Conservation (phyloP, 1,140 invertebrate genomes). For the Scaptomyza pallida region DNA sequence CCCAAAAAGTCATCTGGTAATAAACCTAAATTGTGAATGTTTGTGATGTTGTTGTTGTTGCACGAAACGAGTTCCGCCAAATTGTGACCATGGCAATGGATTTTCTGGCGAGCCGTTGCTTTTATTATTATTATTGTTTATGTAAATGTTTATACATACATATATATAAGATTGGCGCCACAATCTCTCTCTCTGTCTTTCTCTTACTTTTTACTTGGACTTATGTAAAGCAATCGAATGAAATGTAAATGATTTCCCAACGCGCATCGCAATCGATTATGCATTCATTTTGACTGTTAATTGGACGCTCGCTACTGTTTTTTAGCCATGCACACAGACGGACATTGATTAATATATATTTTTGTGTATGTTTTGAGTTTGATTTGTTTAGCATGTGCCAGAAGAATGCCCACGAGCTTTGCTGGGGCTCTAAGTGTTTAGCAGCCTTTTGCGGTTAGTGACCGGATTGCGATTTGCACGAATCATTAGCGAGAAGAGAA, state of each 20-base stretch:
- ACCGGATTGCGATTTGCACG: constrained; percentile 39
- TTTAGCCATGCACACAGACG: background rate
- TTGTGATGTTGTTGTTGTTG: constrained; percentile 1
- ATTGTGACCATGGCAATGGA: constrained; percentile 81
- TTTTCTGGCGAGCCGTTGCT: constrained; percentile 59
- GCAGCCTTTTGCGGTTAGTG: constrained; percentile 42
- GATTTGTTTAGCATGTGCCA: constrained; percentile 18
- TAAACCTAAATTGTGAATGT: constrained; percentile 60
- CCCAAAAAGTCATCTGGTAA: constrained; percentile 55
- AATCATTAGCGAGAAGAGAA: constrained; percentile 46
- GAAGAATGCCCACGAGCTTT: background rate
- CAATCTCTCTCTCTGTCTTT: constrained; percentile 17
- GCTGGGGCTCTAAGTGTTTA: constrained; percentile 14
- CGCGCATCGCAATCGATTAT: constrained; percentile 57
- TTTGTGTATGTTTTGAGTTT: constrained; percentile 15
- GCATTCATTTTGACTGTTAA: constrained; percentile 63
- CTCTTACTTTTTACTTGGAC: constrained; percentile 25
- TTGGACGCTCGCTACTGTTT: constrained; percentile 52
- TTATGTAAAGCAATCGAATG: constrained; percentile 67
- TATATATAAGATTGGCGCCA: constrained; percentile 27
- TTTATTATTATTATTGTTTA: constrained; percentile 52
- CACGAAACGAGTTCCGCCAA: constrained; percentile 77
- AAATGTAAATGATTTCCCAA: constrained; percentile 76
- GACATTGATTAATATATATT: constrained; percentile 1
- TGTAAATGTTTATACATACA: constrained; percentile 54